Conservation (phyloP, 2,888 invertebrate species). For the Conomelus anceps region DNA sequence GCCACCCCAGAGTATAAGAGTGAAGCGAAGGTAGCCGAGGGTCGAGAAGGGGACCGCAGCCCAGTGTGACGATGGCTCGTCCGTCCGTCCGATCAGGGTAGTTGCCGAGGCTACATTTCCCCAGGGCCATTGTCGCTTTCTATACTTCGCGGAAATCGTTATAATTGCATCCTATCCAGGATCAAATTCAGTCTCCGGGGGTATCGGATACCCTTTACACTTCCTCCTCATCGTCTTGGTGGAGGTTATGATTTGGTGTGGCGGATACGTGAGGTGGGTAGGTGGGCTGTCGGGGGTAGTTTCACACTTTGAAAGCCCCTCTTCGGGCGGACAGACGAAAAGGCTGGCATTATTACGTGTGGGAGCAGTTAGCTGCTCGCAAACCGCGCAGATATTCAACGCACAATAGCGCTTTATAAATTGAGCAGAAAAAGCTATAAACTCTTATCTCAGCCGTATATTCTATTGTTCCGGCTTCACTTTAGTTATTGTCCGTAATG, state of each 20-base stretch:
- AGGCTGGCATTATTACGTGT: background rate
- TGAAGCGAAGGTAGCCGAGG: background rate
- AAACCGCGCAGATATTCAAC: background rate
- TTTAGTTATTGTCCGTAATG: constrained; percentile 4
- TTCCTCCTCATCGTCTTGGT: background rate
- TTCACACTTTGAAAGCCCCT: background rate
- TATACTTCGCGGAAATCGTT: constrained; percentile 8
- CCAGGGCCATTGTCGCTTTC: constrained; percentile 4
- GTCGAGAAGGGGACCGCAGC: background rate
- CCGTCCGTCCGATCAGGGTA: background rate
- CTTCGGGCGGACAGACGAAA: background rate
- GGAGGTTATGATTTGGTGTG: constrained; percentile 1
- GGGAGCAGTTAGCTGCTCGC: background rate
- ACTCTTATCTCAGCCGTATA: background rate
- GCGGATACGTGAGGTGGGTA: background rate
- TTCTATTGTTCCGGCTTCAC: background rate
- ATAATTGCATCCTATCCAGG: constrained; percentile 8
- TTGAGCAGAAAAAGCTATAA: constrained; percentile 11
- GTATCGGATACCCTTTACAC: constrained; percentile 2
- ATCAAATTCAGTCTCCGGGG: constrained; percentile 14
- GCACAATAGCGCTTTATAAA: constrained; percentile 5
- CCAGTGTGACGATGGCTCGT: constrained; percentile 7
- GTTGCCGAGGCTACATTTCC: background rate
- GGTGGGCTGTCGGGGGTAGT: background rate
- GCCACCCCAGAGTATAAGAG: constrained; percentile 15